These are phyloP conservation scores for Loripinus fragilis DNA, from an alignment of 2,888 invertebrate genomes.

Conservation along the genomic window DNA sequence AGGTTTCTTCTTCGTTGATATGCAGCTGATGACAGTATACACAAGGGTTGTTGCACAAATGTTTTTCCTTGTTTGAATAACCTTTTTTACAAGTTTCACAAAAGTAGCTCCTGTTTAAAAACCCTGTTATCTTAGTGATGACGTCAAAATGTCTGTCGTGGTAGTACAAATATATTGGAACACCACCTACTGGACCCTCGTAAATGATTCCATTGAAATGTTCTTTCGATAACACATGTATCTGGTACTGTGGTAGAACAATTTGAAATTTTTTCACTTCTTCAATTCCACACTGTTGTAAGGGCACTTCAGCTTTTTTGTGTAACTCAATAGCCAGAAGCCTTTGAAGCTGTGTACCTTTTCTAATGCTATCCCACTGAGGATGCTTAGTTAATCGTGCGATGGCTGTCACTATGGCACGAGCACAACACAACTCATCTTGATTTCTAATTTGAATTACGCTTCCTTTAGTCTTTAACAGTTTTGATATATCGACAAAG, in stretches of 20 bases:
- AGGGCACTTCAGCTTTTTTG: conserved; percentile 19
- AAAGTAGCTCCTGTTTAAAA: not conserved
- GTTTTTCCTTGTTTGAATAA: conserved; percentile 45
- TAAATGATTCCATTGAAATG: conserved; percentile 35
- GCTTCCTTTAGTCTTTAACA: conserved; percentile 24
- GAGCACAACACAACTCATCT: conserved; percentile 44
- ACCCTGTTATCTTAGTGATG: conserved; percentile 20
- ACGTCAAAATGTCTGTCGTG: conserved; percentile 29
- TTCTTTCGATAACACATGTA: conserved; percentile 39
- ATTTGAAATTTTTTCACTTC: conserved; percentile 26
- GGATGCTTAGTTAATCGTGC: conserved; percentile 32
- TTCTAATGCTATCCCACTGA: conserved; percentile 41
- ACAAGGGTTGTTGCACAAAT: conserved; percentile 43
- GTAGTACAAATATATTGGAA: conserved; percentile 20
- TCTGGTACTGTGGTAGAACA: conserved; percentile 23
- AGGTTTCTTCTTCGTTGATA: conserved; percentile 16
- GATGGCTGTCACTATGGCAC: conserved; percentile 42
- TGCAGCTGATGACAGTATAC: conserved; percentile 39
- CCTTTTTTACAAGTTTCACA: conserved; percentile 43
- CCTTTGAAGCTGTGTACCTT: conserved; percentile 35
- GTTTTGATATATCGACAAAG: conserved; percentile 23
- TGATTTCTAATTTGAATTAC: conserved; percentile 31
- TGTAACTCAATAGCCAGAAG: conserved; percentile 27
- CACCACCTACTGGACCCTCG: conserved; percentile 19
- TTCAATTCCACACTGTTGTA: conserved; percentile 28